phyloP scores from a whole-genome alignment of 2,888 invertebrate species.

The Horisme vitalbata region DNA sequence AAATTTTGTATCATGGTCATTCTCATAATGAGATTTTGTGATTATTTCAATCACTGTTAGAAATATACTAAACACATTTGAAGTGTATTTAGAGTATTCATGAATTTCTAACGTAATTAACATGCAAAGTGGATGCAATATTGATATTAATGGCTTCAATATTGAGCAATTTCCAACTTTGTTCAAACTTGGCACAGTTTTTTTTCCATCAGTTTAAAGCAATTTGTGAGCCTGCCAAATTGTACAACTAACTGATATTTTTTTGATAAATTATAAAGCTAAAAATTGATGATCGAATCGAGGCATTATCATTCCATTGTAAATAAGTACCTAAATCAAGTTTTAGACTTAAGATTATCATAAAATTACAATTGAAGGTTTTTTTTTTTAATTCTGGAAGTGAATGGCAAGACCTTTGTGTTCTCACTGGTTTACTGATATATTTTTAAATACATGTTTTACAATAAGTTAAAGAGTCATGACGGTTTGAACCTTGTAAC shows the following conservation, averaged over 20 bases:
- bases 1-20: constrained; percentile 31
- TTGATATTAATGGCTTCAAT: constrained; percentile 2
- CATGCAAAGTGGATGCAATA: constrained; percentile 2
- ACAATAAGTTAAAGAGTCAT: no score
- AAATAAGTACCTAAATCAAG: constrained; percentile 11
- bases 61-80: not conserved
- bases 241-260: constrained; percentile 12
- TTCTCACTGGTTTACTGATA: no score
- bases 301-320: constrained; percentile 7
- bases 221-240: constrained; percentile 33
- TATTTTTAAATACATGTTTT: no score
- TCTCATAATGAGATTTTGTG: not conserved
- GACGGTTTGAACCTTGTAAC: no score
- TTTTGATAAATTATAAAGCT: no score
- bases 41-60: not conserved
- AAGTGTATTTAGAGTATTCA: not conserved
- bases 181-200: constrained; percentile 26
- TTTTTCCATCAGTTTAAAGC: constrained; percentile 18
- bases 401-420: no score
- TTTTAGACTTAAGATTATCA: constrained; percentile 3
- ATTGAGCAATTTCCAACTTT: constrained; percentile 23
- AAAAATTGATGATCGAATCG: no score
- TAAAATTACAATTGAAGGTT: not conserved
- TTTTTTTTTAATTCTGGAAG: no score
- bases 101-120: no score